Conservation (phyloP, 2,888 invertebrate species). For the Ctena decussata region DNA sequence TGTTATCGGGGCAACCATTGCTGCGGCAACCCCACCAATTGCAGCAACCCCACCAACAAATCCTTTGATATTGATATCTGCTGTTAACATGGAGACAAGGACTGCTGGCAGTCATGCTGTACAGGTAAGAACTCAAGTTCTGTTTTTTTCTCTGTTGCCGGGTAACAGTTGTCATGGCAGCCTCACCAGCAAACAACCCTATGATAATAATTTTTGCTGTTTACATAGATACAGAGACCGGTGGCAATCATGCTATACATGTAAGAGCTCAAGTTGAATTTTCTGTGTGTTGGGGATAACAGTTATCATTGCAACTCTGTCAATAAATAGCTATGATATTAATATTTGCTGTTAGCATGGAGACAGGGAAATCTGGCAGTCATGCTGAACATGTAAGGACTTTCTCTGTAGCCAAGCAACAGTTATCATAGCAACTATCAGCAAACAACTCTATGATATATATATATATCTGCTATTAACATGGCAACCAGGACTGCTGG, state of each 20-base stretch:
- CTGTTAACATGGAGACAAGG: constrained; percentile 56
- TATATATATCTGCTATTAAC: no score
- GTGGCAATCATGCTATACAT: constrained; percentile 84
- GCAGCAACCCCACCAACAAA: constrained; percentile 66
- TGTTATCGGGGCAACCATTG: neutral
- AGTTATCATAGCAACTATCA: no score
- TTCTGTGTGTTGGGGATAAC: constrained; percentile 49
- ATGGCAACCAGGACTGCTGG: no score
- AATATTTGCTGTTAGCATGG: constrained; percentile 30
- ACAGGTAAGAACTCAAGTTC: constrained; percentile 64
- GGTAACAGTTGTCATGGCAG: constrained; percentile 66
- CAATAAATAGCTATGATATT: neutral
- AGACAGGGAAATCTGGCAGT: constrained; percentile 75
- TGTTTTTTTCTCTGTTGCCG: no score
- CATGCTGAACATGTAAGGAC: constrained; percentile 79
- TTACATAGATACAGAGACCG: constrained; percentile 63
- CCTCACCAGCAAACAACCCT: constrained; percentile 64
- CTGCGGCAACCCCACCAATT: constrained; percentile 61
- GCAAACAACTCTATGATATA: no score
- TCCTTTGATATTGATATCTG: constrained; percentile 52
- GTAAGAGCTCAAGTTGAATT: constrained; percentile 55
- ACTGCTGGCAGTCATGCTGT: constrained; percentile 82
- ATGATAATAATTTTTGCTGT: constrained; percentile 55
- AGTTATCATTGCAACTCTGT: constrained; percentile 5
- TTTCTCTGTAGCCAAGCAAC: no score